phyloP scores from a whole-genome alignment of 2,113 vertebrate genomes.

The Chaetodon auriga region DNA sequence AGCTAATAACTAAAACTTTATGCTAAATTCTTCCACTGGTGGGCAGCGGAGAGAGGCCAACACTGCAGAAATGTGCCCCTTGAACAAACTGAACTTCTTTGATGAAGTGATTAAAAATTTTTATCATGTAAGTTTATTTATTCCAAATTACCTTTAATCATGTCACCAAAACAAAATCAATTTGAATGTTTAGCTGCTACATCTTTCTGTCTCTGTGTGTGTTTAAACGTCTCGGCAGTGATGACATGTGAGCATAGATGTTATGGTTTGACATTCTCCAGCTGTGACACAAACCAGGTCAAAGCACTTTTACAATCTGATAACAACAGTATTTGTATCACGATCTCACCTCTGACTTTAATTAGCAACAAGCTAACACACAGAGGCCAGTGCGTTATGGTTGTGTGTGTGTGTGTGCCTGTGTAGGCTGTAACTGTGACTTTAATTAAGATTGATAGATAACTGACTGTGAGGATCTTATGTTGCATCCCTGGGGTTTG shows the following conservation, averaged over 20 bases:
- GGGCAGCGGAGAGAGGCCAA: neutral
- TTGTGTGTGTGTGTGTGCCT: neutral
- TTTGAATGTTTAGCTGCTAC: neutral
- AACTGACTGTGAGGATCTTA: constrained; percentile 37
- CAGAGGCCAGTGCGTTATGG: constrained; percentile 4
- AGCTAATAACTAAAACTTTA: neutral
- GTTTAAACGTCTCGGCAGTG: neutral
- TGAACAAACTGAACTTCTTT: neutral
- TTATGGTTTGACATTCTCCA: constrained; percentile 58
- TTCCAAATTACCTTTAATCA: neutral
- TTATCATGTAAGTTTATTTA: too few species aligned
- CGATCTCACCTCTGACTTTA: constrained; percentile 58
- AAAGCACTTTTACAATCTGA: constrained; percentile 50
- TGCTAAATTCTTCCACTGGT: neutral
- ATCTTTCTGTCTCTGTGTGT: neutral
- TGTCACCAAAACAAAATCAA: neutral
- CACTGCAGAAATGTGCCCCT: neutral
- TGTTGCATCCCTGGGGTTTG: constrained; percentile 48
- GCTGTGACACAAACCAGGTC: constrained; percentile 50
- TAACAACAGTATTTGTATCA: constrained; percentile 55
- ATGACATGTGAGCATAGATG: constrained; percentile 7
- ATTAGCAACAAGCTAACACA: constrained; percentile 32
- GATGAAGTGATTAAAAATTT: too few species aligned
- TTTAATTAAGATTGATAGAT: constrained; percentile 63
- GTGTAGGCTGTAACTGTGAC: constrained; percentile 24